These are phyloP conservation scores for Cantharis lateralis DNA, from an alignment of 2,888 invertebrate species.

Conservation along the genomic window DNA sequence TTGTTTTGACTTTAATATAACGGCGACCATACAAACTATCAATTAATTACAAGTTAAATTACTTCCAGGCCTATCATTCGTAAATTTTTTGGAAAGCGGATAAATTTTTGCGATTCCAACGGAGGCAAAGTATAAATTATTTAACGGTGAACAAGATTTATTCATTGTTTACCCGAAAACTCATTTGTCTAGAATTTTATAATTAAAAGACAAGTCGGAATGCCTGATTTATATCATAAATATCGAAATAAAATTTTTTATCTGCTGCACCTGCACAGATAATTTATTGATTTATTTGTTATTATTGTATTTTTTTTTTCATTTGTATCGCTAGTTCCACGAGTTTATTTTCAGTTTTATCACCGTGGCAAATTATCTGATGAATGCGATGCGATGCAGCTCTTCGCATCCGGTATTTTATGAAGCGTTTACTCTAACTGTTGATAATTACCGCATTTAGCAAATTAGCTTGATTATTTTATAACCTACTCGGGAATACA, in stretches of 20 bases:
- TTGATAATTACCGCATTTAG: conserved; percentile 20
- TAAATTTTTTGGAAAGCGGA: not conserved
- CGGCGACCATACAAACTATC: not conserved
- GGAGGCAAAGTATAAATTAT: not conserved
- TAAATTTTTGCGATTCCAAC: not conserved
- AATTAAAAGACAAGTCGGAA: not conserved
- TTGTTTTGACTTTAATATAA: not conserved
- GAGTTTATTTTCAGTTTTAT: conserved; percentile 7
- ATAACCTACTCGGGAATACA: not conserved
- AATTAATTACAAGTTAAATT: not conserved
- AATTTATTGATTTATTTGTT: not conserved
- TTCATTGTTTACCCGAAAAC: not conserved
- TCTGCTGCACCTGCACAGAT: not conserved
- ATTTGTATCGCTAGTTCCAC: conserved; percentile 5
- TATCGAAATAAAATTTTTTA: not conserved
- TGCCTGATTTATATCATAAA: not conserved
- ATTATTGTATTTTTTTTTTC: not conserved
- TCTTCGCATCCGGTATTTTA: conserved; percentile 25
- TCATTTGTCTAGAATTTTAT: not conserved
- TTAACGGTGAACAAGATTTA: not conserved
- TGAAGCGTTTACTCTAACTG: conserved; percentile 23
- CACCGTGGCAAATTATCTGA: conserved; percentile 16
- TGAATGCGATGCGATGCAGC: conserved; percentile 11
- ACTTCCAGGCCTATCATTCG: not conserved
- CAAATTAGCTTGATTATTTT: not conserved